A percentile compares a stretch with the other conserved stretches of the same genome.
phyloP scores from a whole-genome alignment of 2,113 vertebrate genomes.

The Tenebrosternarchus preto region DNA sequence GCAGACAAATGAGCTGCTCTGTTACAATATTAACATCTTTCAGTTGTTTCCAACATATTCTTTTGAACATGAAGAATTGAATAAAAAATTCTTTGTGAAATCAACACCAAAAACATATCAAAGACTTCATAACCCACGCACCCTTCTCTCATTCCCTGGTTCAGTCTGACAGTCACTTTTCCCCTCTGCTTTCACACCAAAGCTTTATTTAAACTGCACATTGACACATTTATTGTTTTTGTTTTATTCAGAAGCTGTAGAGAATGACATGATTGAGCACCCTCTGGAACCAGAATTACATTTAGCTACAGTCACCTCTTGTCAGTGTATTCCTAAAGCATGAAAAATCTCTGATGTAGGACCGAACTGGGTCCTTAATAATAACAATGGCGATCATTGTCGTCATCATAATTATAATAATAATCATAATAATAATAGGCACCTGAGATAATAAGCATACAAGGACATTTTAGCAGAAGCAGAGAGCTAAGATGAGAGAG shows the following conservation, averaged over 20 bases:
- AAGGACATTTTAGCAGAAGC: neutral
- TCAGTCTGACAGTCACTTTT: neutral
- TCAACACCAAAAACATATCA: neutral
- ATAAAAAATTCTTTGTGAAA: too few species aligned
- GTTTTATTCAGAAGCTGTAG: conserved; percentile 12
- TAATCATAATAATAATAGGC: conserved; percentile 21
- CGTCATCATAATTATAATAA: conserved; percentile 15
- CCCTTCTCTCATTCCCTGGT: neutral
- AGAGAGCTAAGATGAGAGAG: neutral
- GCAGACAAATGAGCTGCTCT: too few species aligned
- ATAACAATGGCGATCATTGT: neutral
- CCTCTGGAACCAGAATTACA: neutral
- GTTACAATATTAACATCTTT: too few species aligned
- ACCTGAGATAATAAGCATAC: conserved; percentile 6
- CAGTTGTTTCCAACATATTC: too few species aligned
- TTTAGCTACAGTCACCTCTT: conserved; percentile 9
- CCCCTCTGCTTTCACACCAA: neutral
- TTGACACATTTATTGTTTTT: neutral
- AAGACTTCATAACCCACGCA: neutral
- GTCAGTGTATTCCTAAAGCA: conserved; percentile 1
- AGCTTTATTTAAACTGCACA: neutral
- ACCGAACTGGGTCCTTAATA: neutral
- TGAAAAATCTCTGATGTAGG: conserved; percentile 9
- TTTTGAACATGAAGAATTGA: too few species aligned
- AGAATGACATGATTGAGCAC: conserved; percentile 12